phyloP scores from a whole-genome alignment of 2,113 vertebrate species.

The Anas platyrhynchos region DNA sequence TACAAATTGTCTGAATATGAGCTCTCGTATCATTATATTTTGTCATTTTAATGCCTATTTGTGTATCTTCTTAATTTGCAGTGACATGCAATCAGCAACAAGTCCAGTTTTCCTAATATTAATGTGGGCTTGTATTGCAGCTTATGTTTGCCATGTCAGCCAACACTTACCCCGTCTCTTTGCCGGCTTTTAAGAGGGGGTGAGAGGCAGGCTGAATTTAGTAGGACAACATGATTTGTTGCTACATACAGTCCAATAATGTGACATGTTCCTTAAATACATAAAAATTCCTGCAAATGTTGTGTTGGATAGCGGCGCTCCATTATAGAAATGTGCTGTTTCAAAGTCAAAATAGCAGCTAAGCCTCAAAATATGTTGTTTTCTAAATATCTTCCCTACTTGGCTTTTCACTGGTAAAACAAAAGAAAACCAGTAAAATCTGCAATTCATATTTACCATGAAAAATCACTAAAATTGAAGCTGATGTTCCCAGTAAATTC shows the following conservation, averaged over 20 bases:
- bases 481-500: constrained; percentile 72
- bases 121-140: constrained; percentile 46
- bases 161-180: constrained; percentile 25
- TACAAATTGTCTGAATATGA: constrained; percentile 70
- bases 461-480: constrained; percentile 67
- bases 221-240: neutral
- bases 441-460: constrained; percentile 47
- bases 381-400: neutral
- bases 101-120: constrained; percentile 29
- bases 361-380: constrained; percentile 19
- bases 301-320: neutral
- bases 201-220: neutral
- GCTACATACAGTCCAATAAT: neutral
- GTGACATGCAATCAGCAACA: constrained; percentile 43
- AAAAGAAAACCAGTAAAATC: constrained; percentile 53
- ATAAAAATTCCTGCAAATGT: neutral
- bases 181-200: neutral
- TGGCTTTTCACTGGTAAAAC: constrained; percentile 45
- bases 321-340: neutral
- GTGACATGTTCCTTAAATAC: neutral
- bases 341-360: neutral
- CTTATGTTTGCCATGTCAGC: neutral
- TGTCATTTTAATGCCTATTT: constrained; percentile 73
- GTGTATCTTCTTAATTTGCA: constrained; percentile 66
- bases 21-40: constrained; percentile 64